Base-by-base conservation (phyloP, 2,797 vertebrate species). In the Gouania willdenowi region DNA sequence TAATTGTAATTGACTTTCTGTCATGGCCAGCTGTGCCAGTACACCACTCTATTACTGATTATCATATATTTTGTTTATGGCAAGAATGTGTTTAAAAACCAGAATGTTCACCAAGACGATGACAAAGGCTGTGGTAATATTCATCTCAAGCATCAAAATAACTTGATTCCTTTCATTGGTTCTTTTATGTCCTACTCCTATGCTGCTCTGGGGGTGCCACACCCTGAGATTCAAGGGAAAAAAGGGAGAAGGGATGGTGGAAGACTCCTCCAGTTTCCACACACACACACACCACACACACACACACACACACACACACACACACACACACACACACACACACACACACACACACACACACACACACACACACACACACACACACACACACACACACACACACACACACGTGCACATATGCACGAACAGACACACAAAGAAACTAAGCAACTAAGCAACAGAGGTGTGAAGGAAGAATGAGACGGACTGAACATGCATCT, bases 151-250 rank as follows among this genome's bases (percentile, higher is more conserved):
- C n/a, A n/a, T n/a, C n/a, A n/a, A n/a, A n/a, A n/a, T n/a, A n/a
- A n/a, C n/a, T n/a, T n/a, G n/a, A n/a, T n/a, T n/a, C n/a, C n/a
- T n/a, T n/a, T n/a, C n/a, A 20, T 42, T 21, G 15, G 37, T 18
- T 2, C 44, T 26, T 50, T 30, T 37, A 32, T 20, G 40, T 27
- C 16, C 25, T 11, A 28, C 39, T 61, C 35, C 58, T 31, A 57
- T 12, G 35, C 31, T 8, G 59, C 48, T 56, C 50, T 46, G 41
- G 38, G 63, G 55, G 50, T 39, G 48, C 79, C 81, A 83, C 79
- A 75, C 83, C 77, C 81, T 77, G 62, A n/a, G n/a, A n/a, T n/a
- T n/a, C n/a, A n/a, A n/a, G n/a, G n/a, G n/a, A 20, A 41, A 25
- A 33, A 10, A 35, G 11, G 6, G 28, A 53, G 5, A 38, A 34